Evolutionary conservation across 2,888 invertebrate species (phyloP).

Genomic region (Brassicogethes aeneus): DNA sequence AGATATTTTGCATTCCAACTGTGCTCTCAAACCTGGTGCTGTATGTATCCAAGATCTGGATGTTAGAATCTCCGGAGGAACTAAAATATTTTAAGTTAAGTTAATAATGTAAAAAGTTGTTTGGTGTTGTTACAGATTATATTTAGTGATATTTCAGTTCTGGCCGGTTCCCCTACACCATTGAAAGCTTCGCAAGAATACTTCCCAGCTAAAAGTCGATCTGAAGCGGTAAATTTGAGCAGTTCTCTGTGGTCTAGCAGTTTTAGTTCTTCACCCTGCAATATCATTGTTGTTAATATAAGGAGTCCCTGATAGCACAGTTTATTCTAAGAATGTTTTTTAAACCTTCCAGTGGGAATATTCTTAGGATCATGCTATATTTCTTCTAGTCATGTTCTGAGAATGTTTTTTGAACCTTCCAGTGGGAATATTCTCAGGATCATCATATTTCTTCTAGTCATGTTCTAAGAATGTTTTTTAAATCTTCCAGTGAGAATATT

Average conservation of each 20-base stretch:
- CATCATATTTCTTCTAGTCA: too few species aligned
- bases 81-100: too few species aligned
- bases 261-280: slow-evolving; percentile 54
- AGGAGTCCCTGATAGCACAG: too few species aligned
- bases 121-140: slow-evolving; percentile 56
- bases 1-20: slow-evolving; percentile 59
- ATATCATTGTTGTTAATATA: too few species aligned
- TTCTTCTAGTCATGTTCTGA: too few species aligned
- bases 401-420: too few species aligned
- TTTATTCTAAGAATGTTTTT: too few species aligned
- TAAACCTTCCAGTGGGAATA: too few species aligned
- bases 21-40: slow-evolving; percentile 59
- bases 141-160: slow-evolving; percentile 56
- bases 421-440: too few species aligned
- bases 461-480: too few species aligned
- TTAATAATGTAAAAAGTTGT: not conserved
- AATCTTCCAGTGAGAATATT: too few species aligned
- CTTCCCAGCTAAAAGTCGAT: slow-evolving; percentile 57
- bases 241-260: slow-evolving; percentile 52
- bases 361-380: too few species aligned
- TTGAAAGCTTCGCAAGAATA: slow-evolving; percentile 68
- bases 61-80: slow-evolving; percentile 63
- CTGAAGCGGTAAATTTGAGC: slow-evolving; percentile 56
- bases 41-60: slow-evolving; percentile 64
- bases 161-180: slow-evolving; percentile 65